Evolutionary conservation across 2,888 invertebrate genomes (phyloP).

Genomic region (Lithodes maja): DNA sequence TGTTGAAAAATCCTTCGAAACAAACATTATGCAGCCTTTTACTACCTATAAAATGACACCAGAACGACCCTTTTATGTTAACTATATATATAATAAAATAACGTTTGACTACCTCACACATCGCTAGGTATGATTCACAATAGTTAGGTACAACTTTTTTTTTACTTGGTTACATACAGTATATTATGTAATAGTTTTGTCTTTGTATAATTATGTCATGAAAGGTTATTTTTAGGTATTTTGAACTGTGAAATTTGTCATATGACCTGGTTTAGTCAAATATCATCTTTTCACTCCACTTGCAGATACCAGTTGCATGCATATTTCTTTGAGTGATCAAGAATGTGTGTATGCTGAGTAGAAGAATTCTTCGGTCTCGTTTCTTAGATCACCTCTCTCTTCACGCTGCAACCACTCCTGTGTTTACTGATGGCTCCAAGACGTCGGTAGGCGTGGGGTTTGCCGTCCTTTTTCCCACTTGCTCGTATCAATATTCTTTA

Average conservation of each 20-base stretch:
- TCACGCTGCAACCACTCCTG: no score
- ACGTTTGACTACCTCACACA: neutral
- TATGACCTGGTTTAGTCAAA: neutral
- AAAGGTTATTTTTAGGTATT: neutral
- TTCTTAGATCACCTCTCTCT: no score
- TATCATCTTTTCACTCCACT: neutral
- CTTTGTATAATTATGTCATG: neutral
- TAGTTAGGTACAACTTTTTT: neutral
- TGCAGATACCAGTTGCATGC: neutral
- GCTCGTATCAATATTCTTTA: no score
- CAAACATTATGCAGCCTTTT: neutral
- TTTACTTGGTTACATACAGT: neutral
- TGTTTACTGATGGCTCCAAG: no score
- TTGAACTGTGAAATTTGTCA: neutral
- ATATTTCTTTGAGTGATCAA: neutral
- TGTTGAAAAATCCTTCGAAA: neutral
- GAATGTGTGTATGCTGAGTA: no score
- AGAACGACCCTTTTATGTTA: neutral
- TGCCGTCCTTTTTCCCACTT: no score
- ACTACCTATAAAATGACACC: constrained; percentile 13
- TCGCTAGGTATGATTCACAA: neutral
- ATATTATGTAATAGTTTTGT: neutral
- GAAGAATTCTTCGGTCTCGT: no score
- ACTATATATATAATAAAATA: neutral
- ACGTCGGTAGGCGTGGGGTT: no score